A percentile compares a stretch with the other conserved stretches of the same genome.
Conservation (phyloP, 2,113 vertebrate genomes). For the Oceanites oceanicus region DNA sequence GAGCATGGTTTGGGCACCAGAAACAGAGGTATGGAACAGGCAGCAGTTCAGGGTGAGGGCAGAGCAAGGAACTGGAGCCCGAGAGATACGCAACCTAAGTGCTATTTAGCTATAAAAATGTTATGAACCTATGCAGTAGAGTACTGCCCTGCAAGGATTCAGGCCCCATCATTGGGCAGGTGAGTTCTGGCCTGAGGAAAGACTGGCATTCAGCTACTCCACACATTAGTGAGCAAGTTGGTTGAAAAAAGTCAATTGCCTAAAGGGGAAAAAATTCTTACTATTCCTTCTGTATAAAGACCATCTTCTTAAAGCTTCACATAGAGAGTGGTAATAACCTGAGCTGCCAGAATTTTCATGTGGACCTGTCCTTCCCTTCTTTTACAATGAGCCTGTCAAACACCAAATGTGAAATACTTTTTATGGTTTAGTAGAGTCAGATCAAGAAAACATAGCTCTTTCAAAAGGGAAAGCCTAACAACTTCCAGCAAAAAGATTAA, state of each 20-base stretch:
- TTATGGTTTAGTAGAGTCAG: not conserved
- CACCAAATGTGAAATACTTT: not conserved
- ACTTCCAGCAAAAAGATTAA: not conserved
- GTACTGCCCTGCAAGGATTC: not conserved
- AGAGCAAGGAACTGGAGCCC: not conserved
- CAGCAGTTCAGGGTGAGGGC: not conserved
- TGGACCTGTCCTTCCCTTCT: not conserved
- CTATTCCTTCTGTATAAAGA: not conserved
- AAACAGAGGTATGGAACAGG: not conserved
- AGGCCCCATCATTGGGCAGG: not conserved
- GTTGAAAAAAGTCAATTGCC: not conserved
- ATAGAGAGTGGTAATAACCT: not conserved
- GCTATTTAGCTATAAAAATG: not conserved
- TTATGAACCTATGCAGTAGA: not conserved
- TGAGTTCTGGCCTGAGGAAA: not conserved
- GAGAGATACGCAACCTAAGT: fast-evolving
- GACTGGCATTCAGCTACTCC: not conserved
- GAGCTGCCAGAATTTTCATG: not conserved
- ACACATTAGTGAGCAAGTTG: not conserved
- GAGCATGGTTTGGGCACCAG: not conserved
- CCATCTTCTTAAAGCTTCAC: not conserved
- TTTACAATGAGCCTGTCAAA: not conserved
- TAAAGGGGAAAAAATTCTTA: not conserved
- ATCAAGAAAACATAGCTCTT: not conserved
- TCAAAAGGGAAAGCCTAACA: not conserved